These are phyloP conservation scores for Campoletis sonorensis DNA, from an alignment of 1,140 invertebrate species.

Conservation along the genomic window DNA sequence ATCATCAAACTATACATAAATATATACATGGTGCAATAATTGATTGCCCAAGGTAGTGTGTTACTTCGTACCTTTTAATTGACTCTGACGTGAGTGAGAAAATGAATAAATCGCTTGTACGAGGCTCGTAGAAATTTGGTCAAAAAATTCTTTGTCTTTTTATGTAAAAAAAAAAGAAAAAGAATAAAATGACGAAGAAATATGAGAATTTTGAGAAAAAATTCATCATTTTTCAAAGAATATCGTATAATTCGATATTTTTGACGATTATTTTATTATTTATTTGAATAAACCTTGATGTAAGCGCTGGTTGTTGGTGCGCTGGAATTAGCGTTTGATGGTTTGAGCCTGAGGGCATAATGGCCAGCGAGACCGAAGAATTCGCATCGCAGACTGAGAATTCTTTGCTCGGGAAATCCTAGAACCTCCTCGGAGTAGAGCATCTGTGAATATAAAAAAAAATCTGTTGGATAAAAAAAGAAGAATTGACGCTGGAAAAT, in stretches of 20 bases:
- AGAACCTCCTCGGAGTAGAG: conserved; percentile 83
- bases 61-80: neutral
- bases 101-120: neutral
- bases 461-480: neutral
- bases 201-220: no score
- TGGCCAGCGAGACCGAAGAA: conserved; percentile 87
- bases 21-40: neutral
- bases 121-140: neutral
- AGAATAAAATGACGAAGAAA: neutral
- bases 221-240: no score
- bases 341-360: conserved; percentile 83
- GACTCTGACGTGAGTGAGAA: neutral
- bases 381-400: conserved; percentile 83
- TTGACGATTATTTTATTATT: no score
- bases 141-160: neutral
- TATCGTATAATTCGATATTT: no score
- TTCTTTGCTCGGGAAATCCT: conserved; percentile 82
- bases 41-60: neutral
- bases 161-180: neutral
- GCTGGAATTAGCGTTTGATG: conserved; percentile 75
- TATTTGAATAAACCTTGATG: conserved; percentile 77
- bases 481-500: neutral
- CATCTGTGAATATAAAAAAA: conserved; percentile 70
- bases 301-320: conserved; percentile 80
- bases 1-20: neutral